A percentile compares a stretch with the other conserved stretches of the same genome.
Conservation (phyloP, 2,797 vertebrate genomes). For the Echeneis naucrates region DNA sequence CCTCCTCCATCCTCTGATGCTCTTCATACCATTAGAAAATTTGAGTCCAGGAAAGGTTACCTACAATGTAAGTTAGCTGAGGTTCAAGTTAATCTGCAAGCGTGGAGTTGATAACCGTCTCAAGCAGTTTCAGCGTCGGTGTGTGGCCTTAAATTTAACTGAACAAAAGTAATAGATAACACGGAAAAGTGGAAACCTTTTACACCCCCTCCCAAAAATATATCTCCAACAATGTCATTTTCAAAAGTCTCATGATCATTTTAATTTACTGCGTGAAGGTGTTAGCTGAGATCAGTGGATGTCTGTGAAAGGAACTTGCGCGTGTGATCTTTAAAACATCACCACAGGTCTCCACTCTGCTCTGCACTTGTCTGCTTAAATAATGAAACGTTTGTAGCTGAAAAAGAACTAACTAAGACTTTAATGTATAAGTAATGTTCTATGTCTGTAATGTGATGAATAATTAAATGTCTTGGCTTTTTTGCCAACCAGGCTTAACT, state of each 20-base stretch:
- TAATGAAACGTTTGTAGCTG: slow-evolving; percentile 69
- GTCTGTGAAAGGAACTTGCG: slow-evolving; percentile 24
- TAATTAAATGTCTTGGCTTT: slow-evolving; percentile 61
- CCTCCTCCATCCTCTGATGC: not conserved
- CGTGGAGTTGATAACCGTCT: not conserved
- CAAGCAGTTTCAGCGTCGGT: not conserved
- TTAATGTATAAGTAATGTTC: slow-evolving; percentile 78
- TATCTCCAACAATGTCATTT: not conserved
- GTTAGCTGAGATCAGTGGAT: slow-evolving; percentile 15
- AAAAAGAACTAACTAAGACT: slow-evolving; percentile 75
- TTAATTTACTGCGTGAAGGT: slow-evolving; percentile 19
- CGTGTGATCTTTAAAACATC: slow-evolving; percentile 78
- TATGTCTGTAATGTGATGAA: slow-evolving; percentile 70
- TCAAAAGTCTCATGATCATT: slow-evolving; percentile 8
- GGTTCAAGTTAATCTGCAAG: not conserved
- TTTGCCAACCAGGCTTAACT: slow-evolving; percentile 22
- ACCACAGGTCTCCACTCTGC: slow-evolving; percentile 53
- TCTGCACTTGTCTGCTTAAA: slow-evolving; percentile 76
- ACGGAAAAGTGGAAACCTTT: not conserved
- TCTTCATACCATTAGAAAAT: too few species aligned
- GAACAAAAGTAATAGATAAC: not conserved
- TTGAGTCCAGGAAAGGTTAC: too few species aligned
- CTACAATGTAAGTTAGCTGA: not conserved
- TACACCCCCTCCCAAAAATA: not conserved
- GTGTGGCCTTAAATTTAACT: not conserved